These are phyloP conservation scores for Vesta saturnalis DNA, from an alignment of 2,888 invertebrate species.

Conservation along the genomic window DNA sequence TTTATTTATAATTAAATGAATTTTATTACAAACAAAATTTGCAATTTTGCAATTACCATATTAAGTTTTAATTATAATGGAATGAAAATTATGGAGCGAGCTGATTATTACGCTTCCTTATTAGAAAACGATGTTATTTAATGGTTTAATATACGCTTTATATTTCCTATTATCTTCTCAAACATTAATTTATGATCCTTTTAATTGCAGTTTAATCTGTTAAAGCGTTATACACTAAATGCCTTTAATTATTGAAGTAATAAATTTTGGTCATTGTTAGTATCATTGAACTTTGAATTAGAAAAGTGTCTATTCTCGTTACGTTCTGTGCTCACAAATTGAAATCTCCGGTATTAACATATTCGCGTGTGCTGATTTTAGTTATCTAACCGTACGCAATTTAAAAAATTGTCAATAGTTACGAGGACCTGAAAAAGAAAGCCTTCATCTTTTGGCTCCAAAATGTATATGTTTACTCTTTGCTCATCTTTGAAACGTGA, in stretches of 20 bases:
- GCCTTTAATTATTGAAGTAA: background rate
- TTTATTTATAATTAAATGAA: too few relatives aligned
- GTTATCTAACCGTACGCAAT: too few relatives aligned
- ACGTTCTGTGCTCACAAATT: too few relatives aligned
- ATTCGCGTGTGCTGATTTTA: too few relatives aligned
- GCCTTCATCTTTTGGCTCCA: too few relatives aligned
- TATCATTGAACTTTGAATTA: background rate
- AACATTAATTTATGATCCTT: background rate
- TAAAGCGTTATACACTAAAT: background rate
- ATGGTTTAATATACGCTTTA: slow-evolving; percentile 11
- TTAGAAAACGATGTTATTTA: slow-evolving; percentile 38
- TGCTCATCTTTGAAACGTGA: too few relatives aligned
- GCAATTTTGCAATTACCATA: background rate
- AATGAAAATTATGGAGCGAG: slow-evolving; percentile 37
- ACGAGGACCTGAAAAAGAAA: too few relatives aligned
- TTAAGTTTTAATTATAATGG: too few relatives aligned
- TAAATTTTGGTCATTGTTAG: slow-evolving; percentile 1
- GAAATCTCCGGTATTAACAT: too few relatives aligned
- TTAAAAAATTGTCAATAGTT: too few relatives aligned
- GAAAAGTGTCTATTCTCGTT: background rate
- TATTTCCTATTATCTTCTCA: slow-evolving; percentile 1
- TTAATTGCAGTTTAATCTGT: background rate
- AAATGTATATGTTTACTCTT: too few relatives aligned
- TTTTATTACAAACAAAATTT: background rate
- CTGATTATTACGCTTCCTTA: slow-evolving; percentile 43